Conservation (phyloP, 2,113 vertebrate species). For the Phrynosoma blainvillii region DNA sequence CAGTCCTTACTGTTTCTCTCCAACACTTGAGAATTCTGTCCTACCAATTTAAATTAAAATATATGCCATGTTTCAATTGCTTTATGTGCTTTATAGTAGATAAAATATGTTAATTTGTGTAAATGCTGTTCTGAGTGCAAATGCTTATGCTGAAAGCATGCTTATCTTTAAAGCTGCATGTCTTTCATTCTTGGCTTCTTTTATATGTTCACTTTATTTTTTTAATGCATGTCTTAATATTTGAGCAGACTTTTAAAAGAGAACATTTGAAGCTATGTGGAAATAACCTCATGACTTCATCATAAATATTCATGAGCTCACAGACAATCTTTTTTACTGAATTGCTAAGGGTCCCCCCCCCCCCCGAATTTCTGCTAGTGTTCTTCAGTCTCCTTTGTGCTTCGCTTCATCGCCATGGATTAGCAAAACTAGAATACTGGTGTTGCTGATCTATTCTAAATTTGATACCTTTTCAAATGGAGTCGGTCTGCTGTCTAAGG, state of each 20-base stretch:
- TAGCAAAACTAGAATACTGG: conserved; percentile 60
- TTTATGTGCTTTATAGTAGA: conserved; percentile 73
- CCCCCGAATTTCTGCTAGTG: conserved; percentile 52
- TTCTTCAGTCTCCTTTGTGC: conserved; percentile 45
- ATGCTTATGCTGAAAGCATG: conserved; percentile 70
- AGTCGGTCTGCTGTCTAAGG: conserved; percentile 64
- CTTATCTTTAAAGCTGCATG: conserved; percentile 77
- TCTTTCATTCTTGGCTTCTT: conserved; percentile 75
- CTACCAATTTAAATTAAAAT: conserved; percentile 76
- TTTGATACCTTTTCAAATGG: conserved; percentile 63
- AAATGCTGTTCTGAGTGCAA: conserved; percentile 77
- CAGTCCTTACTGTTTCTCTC: conserved; percentile 51
- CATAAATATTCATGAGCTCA: conserved; percentile 76
- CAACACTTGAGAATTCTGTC: conserved; percentile 61
- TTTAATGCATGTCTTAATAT: conserved; percentile 73
- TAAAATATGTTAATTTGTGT: conserved; percentile 84
- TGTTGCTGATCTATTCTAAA: conserved; percentile 62
- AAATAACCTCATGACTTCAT: conserved; percentile 58
- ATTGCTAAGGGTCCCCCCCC: conserved; percentile 48
- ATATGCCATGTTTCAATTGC: conserved; percentile 71
- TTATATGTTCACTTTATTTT: conserved; percentile 75
- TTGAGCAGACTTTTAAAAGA: conserved; percentile 71
- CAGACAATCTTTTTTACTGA: conserved; percentile 69
- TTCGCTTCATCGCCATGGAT: conserved; percentile 65
- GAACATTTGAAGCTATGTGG: conserved; percentile 69